Evolutionary conservation across 2,797 vertebrate species (phyloP).

Genomic region (Decapterus maruadsi): DNA sequence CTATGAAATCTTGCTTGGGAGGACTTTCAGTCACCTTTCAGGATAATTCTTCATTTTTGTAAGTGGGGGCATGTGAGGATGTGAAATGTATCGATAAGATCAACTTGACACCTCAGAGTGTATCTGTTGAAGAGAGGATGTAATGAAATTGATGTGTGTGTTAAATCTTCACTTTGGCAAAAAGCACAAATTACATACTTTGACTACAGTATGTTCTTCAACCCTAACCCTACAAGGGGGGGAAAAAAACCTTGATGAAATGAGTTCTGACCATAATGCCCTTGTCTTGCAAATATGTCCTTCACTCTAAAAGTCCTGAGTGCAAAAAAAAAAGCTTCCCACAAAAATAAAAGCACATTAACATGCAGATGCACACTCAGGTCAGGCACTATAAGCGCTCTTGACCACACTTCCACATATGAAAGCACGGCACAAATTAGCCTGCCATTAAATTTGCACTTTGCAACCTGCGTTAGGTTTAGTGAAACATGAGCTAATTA

Average conservation of each 20-base stretch:
- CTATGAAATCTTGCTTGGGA: too few species aligned
- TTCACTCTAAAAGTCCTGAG: slow-evolving; percentile 11
- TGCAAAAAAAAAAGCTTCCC: slow-evolving; percentile 1
- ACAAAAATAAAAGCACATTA: background rate
- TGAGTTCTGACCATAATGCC: background rate
- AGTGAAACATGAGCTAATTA: slow-evolving; percentile 11
- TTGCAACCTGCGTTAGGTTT: slow-evolving; percentile 14
- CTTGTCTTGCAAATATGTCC: slow-evolving; percentile 14
- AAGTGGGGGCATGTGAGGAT: background rate
- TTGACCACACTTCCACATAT: background rate
- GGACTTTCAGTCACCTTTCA: background rate
- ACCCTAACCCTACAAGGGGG: background rate
- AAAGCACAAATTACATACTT: slow-evolving; percentile 7
- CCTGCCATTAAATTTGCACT: slow-evolving; percentile 29
- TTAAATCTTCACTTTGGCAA: slow-evolving; percentile 21
- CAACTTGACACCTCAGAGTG: background rate
- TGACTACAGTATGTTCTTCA: slow-evolving; percentile 1
- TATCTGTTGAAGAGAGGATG: background rate
- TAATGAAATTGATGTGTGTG: background rate
- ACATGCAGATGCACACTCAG: background rate
- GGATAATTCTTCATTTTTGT: slow-evolving; percentile 2
- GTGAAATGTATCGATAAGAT: slow-evolving; percentile 10
- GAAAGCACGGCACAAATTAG: slow-evolving; percentile 24
- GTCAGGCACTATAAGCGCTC: background rate
- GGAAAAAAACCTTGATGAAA: slow-evolving; percentile 14